A percentile compares a stretch with the other conserved stretches of the same genome.
phyloP scores from a whole-genome alignment of 2,113 vertebrate species.

The Catharus minimus region DNA sequence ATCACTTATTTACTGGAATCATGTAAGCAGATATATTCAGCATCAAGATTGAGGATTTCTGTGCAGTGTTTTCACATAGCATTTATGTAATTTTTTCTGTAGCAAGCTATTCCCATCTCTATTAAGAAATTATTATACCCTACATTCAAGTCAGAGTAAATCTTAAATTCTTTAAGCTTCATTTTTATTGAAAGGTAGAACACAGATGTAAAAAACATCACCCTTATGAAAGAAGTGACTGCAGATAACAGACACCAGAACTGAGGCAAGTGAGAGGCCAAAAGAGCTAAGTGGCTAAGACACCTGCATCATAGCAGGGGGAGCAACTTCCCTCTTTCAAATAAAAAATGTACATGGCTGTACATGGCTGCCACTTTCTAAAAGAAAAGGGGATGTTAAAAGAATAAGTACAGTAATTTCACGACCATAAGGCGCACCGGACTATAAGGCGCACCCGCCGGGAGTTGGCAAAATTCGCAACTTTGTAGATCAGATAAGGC shows the following conservation, averaged over 20 bases:
- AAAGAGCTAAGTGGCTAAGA: not conserved
- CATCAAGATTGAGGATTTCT: not conserved
- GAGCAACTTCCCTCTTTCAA: not conserved
- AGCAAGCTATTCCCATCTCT: not conserved
- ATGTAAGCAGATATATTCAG: not conserved
- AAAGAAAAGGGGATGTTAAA: not conserved
- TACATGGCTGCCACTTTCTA: not conserved
- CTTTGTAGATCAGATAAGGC: no score
- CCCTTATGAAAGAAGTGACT: not conserved
- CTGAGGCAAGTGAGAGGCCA: not conserved
- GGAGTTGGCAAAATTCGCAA: no score
- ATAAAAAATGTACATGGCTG: not conserved
- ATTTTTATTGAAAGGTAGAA: not conserved
- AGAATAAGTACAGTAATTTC: no score
- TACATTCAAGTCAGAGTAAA: not conserved
- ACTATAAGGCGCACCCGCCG: no score
- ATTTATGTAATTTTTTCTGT: not conserved
- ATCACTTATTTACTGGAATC: not conserved
- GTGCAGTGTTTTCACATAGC: not conserved
- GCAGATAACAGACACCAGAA: not conserved
- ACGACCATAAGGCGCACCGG: no score
- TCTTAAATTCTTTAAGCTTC: not conserved
- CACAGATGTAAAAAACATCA: not conserved
- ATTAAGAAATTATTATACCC: not conserved
- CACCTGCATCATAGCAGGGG: not conserved